Evolutionary conservation across 2,888 invertebrate genomes (phyloP).

Genomic region (Pseudanteris insignis): DNA sequence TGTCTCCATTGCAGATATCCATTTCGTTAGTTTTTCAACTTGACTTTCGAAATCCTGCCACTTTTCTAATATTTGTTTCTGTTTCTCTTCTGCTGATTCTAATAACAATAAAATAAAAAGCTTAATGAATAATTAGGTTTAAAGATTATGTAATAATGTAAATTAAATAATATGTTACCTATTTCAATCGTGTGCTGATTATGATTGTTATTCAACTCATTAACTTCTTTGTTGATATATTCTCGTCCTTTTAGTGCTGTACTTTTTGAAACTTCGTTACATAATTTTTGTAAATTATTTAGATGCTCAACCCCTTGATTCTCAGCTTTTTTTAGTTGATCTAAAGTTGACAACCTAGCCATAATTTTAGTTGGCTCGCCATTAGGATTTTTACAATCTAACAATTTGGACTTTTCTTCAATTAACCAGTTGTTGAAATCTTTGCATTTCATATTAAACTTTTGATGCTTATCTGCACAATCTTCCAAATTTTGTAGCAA

Average conservation of each 20-base stretch:
- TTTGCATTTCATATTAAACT: slow-evolving; percentile 78
- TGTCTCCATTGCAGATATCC: slow-evolving; percentile 86
- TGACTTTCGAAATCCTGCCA: slow-evolving; percentile 90
- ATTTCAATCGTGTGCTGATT: slow-evolving; percentile 76
- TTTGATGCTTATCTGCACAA: slow-evolving; percentile 86
- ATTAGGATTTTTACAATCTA: slow-evolving; percentile 82
- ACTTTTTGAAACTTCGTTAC: slow-evolving; percentile 75
- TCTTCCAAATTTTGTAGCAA: slow-evolving; percentile 84
- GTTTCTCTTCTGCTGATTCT: slow-evolving; percentile 76
- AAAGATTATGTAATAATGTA: too few relatives aligned
- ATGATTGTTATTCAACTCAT: slow-evolving; percentile 74
- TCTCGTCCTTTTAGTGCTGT: slow-evolving; percentile 84
- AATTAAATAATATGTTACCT: slow-evolving; percentile 62
- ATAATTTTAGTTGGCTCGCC: slow-evolving; percentile 87
- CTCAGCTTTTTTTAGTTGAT: slow-evolving; percentile 74
- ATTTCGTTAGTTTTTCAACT: slow-evolving; percentile 81
- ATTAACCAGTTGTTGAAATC: slow-evolving; percentile 85
- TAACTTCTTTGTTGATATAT: slow-evolving; percentile 77
- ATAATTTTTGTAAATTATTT: slow-evolving; percentile 75
- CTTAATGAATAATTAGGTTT: too few relatives aligned
- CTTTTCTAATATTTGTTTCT: slow-evolving; percentile 78
- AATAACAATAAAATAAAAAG: too few relatives aligned
- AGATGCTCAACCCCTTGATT: slow-evolving; percentile 74
- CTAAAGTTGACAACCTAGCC: slow-evolving; percentile 75
- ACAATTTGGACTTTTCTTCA: slow-evolving; percentile 80